These are phyloP conservation scores for Rhynchomys soricoides DNA, from an alignment of 2,113 vertebrate species.

Conservation along the genomic window DNA sequence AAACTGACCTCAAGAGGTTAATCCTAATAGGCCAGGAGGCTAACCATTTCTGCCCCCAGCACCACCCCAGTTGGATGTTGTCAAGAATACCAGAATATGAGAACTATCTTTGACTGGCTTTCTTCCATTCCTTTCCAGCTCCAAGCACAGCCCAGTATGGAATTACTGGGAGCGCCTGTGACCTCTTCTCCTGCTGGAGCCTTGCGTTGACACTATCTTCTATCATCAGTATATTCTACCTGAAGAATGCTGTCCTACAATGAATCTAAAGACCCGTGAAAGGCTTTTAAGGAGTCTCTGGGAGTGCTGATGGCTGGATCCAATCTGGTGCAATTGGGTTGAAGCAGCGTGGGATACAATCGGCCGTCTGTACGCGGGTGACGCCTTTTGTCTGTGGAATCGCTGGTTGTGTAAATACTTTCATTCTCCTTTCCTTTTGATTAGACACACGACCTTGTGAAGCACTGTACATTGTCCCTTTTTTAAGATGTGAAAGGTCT, in stretches of 20 bases:
- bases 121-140: conserved; percentile 89
- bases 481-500: conserved; percentile 89
- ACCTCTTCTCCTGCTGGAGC: conserved; percentile 95
- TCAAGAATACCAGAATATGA: conserved; percentile 44
- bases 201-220: conserved; percentile 96
- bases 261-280: conserved; percentile 93
- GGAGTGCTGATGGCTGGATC: conserved; percentile 94
- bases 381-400: conserved; percentile 90
- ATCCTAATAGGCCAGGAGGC: neutral
- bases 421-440: conserved; percentile 90
- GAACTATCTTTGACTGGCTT: conserved; percentile 70
- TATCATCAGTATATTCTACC: conserved; percentile 96
- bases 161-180: conserved; percentile 92
- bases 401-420: conserved; percentile 98
- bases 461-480: conserved; percentile 94
- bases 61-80: conserved; percentile 19
- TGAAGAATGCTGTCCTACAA: conserved; percentile 92
- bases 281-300: conserved; percentile 95
- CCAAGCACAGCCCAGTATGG: conserved; percentile 97
- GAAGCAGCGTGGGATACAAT: conserved; percentile 93
- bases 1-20: conserved; percentile 37
- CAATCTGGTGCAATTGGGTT: conserved; percentile 95
- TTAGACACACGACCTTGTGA: conserved; percentile 94
- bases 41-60: neutral
- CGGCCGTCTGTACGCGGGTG: conserved; percentile 91